These are phyloP conservation scores for Galaxias olidus DNA, from an alignment of 2,797 vertebrate genomes.

Conservation along the genomic window DNA sequence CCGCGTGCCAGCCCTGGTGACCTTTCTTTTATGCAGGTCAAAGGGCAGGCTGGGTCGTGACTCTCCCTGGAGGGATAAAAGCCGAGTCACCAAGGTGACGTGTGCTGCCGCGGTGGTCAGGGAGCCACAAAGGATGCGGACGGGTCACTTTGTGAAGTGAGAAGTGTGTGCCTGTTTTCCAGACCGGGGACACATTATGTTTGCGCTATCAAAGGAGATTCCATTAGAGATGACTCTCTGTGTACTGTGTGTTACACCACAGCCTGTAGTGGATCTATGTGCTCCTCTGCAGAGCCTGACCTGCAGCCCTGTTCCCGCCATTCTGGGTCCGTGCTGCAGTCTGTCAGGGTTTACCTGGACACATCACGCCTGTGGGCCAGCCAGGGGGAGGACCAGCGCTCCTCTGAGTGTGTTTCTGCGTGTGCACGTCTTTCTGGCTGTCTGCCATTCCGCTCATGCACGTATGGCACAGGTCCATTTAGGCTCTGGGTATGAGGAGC, in stretches of 20 bases:
- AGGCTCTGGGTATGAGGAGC: conserved; percentile 32
- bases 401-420: conserved; percentile 3
- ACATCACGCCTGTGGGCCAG: no score
- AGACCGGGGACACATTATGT: no score
- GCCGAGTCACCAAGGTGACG: conserved; percentile 57
- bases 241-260: neutral
- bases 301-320: no score
- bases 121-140: neutral
- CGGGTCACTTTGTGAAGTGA: conserved; percentile 38
- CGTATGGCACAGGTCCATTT: no score
- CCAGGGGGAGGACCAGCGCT: no score
- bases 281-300: no score
- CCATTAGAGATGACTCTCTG: neutral
- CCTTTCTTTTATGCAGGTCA: conserved; percentile 55
- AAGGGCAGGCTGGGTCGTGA: conserved; percentile 53
- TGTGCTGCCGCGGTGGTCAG: conserved; percentile 27
- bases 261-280: neutral
- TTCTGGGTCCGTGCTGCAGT: no score
- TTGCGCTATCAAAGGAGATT: no score
- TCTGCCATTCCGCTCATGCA: neutral
- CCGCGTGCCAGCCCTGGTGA: neutral
- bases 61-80: conserved; percentile 60
- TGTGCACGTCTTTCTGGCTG: conserved; percentile 9
- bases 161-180: neutral
- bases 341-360: no score